These are phyloP conservation scores for Synergus japonicus DNA, from an alignment of 2,888 invertebrate genomes.

Conservation along the genomic window DNA sequence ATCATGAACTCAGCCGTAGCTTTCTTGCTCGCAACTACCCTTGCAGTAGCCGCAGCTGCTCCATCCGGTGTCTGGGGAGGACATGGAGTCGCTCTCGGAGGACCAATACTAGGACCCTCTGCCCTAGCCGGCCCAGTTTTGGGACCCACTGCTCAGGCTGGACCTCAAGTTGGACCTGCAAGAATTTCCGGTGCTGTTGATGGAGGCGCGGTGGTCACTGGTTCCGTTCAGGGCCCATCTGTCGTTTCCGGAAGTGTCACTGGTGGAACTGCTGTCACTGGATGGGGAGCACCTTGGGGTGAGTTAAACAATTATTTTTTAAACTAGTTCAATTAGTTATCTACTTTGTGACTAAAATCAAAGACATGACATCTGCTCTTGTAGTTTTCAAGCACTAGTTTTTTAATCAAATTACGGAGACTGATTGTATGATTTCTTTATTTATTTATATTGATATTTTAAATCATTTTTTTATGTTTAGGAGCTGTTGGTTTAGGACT, in stretches of 20 bases:
- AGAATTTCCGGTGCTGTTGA: slow-evolving; percentile 74
- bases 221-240: slow-evolving; percentile 73
- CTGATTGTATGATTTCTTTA: background rate
- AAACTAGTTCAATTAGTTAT: too few relatives aligned
- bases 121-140: slow-evolving; percentile 67
- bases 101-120: slow-evolving; percentile 69
- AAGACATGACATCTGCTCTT: too few relatives aligned
- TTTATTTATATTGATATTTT: background rate
- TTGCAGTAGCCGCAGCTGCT: slow-evolving; percentile 68
- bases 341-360: too few relatives aligned
- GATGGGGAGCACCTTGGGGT: slow-evolving; percentile 55
- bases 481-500: background rate
- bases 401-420: too few relatives aligned
- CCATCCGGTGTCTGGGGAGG: slow-evolving; percentile 67
- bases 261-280: slow-evolving; percentile 67
- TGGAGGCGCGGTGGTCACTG: slow-evolving; percentile 73
- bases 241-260: slow-evolving; percentile 70
- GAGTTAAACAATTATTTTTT: slow-evolving; percentile 25
- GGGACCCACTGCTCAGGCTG: slow-evolving; percentile 69
- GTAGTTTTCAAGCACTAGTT: too few relatives aligned
- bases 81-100: slow-evolving; percentile 67
- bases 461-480: background rate
- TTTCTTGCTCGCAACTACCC: slow-evolving; percentile 63
- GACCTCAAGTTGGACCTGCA: slow-evolving; percentile 70
- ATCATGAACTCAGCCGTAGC: slow-evolving; percentile 67